Conservation (phyloP, 2,113 vertebrate genomes). For the Osmerus mordax region DNA sequence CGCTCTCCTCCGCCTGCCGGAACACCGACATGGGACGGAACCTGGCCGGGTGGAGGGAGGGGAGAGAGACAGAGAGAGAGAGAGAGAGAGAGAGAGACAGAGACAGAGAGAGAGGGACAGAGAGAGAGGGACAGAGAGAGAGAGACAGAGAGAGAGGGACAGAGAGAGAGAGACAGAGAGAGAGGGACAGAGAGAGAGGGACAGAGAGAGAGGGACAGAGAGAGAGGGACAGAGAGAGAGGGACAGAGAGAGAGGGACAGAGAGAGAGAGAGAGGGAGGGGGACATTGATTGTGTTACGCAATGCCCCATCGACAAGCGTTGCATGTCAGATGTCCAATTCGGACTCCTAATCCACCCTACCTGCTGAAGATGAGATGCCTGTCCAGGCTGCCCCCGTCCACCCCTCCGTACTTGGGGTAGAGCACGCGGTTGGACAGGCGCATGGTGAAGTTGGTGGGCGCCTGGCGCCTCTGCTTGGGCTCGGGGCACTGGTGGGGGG, state of each 20-base stretch:
- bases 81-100: neutral
- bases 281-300: neutral
- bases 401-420: conserved; percentile 92
- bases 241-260: neutral
- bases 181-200: accelerated
- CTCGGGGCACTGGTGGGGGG: conserved; percentile 96
- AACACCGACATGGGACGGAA: conserved; percentile 94
- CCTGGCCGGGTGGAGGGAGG: conserved; percentile 56
- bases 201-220: neutral
- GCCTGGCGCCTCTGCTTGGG: conserved; percentile 93
- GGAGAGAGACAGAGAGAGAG: accelerated
- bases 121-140: neutral
- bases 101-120: neutral
- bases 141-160: neutral
- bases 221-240: neutral
- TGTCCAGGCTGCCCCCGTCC: conserved; percentile 90
- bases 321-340: neutral
- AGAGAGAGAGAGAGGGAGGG: neutral
- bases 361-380: conserved; percentile 97
- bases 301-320: no score
- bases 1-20: conserved; percentile 89
- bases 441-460: conserved; percentile 90
- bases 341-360: conserved; percentile 38
- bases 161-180: neutral
- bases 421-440: conserved; percentile 84